Evolutionary conservation across 2,888 invertebrate genomes (phyloP), one percentile per base, ranked within the genome.

Genomic region (Pseudococcus viburni): DNA sequence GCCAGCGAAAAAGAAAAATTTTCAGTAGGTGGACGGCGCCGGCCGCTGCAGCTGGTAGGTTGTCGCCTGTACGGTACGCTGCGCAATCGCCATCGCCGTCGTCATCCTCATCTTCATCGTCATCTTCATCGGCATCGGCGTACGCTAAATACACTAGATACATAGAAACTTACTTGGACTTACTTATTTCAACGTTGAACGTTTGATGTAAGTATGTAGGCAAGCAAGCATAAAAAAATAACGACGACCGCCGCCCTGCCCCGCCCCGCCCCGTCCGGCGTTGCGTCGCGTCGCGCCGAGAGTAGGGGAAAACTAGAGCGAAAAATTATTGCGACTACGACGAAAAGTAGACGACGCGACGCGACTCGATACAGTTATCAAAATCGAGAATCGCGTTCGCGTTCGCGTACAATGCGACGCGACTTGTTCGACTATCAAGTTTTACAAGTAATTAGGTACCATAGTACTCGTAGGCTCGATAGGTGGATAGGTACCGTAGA

Each of bases 251-350:
- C 1, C 26, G 26, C n/a, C n/a, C n/a, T n/a, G n/a, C n/a, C n/a
- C n/a, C n/a, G n/a, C n/a, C n/a, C n/a, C n/a, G n/a, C n/a, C n/a
- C n/a, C n/a, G n/a, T n/a, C n/a, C n/a, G n/a, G n/a, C n/a, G n/a
- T n/a, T n/a, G n/a, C 39, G 39, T 39, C 3, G 39, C 39, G 39
- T 39, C 3, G 48, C n/a, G 17, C 8, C n/a, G 42, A 77, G 77
- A 87, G 86, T 77, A 87, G 86, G 86, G 77, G 73, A 46, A 87
- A 73, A 73, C 26, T 87, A 87, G 33, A 73, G 17, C 73, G 39
- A 73, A 73, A 33, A 73, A 73, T 73, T 33, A 73, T 73, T 33
- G 33, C 33, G 73, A 15, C 17, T 73, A 39, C 33, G 73, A 26
- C 33, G 17, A 73, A 33, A 26, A 33, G 73, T 33, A 64, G 22